Conservation (phyloP, 1,140 invertebrate species). For the Conopomorpha cramerella region DNA sequence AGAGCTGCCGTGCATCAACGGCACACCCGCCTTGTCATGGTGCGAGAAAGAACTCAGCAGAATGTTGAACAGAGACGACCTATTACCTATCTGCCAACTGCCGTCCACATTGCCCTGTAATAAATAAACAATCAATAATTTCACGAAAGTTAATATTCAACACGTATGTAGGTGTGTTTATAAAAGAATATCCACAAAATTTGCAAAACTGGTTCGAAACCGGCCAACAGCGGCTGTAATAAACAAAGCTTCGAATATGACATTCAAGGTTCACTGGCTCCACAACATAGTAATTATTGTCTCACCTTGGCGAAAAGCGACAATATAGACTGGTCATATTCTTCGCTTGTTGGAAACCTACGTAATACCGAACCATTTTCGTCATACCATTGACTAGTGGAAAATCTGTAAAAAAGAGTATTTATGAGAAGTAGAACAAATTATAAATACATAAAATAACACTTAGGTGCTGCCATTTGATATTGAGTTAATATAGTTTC, state of each 20-base stretch:
- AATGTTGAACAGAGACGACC: constrained; percentile 45
- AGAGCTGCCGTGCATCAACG: constrained; percentile 34
- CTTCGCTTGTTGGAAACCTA: constrained; percentile 49
- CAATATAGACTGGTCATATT: constrained; percentile 62
- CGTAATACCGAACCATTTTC: constrained; percentile 67
- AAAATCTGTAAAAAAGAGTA: constrained; percentile 72
- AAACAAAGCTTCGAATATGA: too few species aligned
- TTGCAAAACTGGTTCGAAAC: too few species aligned
- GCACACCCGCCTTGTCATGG: constrained; percentile 42
- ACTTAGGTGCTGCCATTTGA: too few species aligned
- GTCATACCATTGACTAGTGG: constrained; percentile 78
- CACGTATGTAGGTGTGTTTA: too few species aligned
- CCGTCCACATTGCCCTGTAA: constrained; percentile 47
- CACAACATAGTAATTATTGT: neutral
- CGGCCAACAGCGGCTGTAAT: too few species aligned
- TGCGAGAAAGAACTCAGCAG: constrained; percentile 41
- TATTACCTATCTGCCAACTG: constrained; percentile 42
- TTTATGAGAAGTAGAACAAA: too few species aligned
- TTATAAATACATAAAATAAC: too few species aligned
- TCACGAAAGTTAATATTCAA: too few species aligned
- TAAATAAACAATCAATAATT: too few species aligned
- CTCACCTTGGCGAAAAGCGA: constrained; percentile 61
- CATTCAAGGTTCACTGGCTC: neutral
- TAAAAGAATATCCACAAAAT: too few species aligned
- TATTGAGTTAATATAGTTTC: too few species aligned